A percentile compares a stretch with the other conserved stretches of the same genome.
Evolutionary conservation across 2,797 vertebrate genomes (phyloP).

Genomic region (Malacoctenus gilli): DNA sequence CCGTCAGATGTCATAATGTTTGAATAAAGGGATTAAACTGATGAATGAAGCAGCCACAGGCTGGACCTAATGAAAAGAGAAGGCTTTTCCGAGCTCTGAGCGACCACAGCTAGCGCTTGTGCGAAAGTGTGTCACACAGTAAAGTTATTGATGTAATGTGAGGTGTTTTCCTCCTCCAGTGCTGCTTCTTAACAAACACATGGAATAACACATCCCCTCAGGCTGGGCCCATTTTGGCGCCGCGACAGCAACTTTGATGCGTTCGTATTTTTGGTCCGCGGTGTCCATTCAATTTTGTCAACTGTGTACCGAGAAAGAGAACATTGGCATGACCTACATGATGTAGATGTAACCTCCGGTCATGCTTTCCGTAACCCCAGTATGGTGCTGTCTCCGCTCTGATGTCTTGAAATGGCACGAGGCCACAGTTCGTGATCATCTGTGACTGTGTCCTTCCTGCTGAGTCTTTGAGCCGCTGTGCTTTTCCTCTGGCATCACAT

Average conservation of each 20-base stretch:
- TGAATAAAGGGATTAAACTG: constrained; percentile 60
- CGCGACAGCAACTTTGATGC: constrained; percentile 31
- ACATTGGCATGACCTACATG: constrained; percentile 59
- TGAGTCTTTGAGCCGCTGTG: constrained; percentile 20
- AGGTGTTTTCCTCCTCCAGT: constrained; percentile 49
- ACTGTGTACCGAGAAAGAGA: constrained; percentile 50
- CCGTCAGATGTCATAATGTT: constrained; percentile 45
- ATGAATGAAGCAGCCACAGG: constrained; percentile 38
- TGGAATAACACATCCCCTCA: constrained; percentile 32
- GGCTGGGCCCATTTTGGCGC: constrained; percentile 43
- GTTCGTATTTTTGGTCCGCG: constrained; percentile 54
- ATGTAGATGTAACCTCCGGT: constrained; percentile 60
- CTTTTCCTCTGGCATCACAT: constrained; percentile 31
- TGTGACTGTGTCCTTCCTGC: constrained; percentile 59
- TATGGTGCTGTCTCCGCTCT: constrained; percentile 54
- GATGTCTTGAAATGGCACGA: constrained; percentile 74
- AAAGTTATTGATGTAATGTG: constrained; percentile 1
- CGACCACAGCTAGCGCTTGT: constrained; percentile 13
- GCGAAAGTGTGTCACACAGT: constrained; percentile 18
- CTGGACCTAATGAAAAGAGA: constrained; percentile 34
- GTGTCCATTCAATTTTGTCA: constrained; percentile 61
- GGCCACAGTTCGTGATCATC: constrained; percentile 68
- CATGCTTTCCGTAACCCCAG: constrained; percentile 54
- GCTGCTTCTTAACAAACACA: constrained; percentile 41
- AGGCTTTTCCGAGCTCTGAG: constrained; percentile 6